Evolutionary conservation across 2,113 vertebrate species (phyloP), one percentile per base, ranked within the genome.

Genomic region (Naja naja): DNA sequence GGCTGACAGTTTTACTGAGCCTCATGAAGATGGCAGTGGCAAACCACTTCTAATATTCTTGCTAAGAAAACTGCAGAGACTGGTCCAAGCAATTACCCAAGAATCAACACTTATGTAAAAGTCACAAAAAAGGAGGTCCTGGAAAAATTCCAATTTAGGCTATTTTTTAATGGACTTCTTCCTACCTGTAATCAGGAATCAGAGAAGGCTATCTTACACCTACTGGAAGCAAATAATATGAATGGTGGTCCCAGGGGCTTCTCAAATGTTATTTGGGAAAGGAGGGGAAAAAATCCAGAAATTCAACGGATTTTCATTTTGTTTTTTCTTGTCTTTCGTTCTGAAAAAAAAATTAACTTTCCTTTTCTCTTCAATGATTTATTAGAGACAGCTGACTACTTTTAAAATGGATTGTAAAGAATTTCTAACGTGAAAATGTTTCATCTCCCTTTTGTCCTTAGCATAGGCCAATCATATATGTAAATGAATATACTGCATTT

Each of bases 401-500:
- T 90, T 54, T 93, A 49, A 85, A 81, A 49, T 39, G 22, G n/a
- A 30, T 39, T 64, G 22, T 52, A 60, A 86, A 49, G 3, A 49
- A 87, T 22, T 86, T 56, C 39, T 55, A 93, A 91, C 6, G n/a
- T 7, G 5, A 85, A 30, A 0, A 12, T 0, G 49, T 14, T 94
- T 54, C 45, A 39, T 39, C 55, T 2, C 91, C 64, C 45, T 54
- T 93, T 47, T 0, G 16, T 91, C 93, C 60, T 81, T 90, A 89
- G 90, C 93, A 45, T 0, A 86, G n/a, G 93, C 69, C 89, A 88
- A 85, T 22, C 0, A 3, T 90, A 94, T 88, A 25, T 92, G 22
- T 92, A 94, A 39, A 95, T 90, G 4, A 45, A 25, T 43, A 49
- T 14, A 74, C 54, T 30, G 27, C 45, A 86, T 1, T 14, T 91